Conservation (phyloP, 2,113 vertebrate genomes). For the Oceanodroma tethys region DNA sequence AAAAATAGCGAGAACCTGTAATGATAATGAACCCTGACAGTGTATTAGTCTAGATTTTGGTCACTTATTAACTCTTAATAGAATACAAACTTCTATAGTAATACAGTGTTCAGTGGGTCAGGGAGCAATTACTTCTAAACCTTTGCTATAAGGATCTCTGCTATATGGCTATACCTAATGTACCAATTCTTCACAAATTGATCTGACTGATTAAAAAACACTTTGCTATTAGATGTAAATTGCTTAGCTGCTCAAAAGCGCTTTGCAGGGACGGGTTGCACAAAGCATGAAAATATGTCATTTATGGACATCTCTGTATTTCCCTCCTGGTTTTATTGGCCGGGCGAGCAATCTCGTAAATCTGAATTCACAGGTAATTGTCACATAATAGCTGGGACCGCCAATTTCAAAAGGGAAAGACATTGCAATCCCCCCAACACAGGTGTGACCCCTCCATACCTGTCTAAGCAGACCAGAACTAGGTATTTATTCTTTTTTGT, state of each 20-base stretch:
- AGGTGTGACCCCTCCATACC: background rate
- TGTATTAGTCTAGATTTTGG: constrained; percentile 80
- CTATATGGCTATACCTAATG: constrained; percentile 48
- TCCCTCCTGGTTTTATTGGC: constrained; percentile 27
- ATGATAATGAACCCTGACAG: constrained; percentile 83
- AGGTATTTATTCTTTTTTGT: background rate
- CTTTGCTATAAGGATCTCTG: constrained; percentile 49
- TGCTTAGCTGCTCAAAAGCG: constrained; percentile 40
- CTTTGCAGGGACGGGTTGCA: constrained; percentile 14
- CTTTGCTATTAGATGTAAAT: constrained; percentile 54
- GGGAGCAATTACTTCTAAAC: constrained; percentile 67
- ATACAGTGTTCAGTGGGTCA: constrained; percentile 61
- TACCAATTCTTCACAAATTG: constrained; percentile 69
- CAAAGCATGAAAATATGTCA: constrained; percentile 46
- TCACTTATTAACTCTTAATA: constrained; percentile 85
- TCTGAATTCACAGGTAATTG: background rate
- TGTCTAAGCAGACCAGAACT: background rate
- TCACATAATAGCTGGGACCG: background rate
- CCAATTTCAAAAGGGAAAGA: background rate
- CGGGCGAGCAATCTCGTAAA: background rate
- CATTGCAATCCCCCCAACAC: background rate
- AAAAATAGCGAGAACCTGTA: constrained; percentile 77
- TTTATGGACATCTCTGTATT: constrained; percentile 43
- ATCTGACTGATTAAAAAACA: constrained; percentile 65
- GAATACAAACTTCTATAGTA: constrained; percentile 72